A percentile compares a stretch with the other conserved stretches of the same genome.
phyloP scores from a whole-genome alignment of 1,140 invertebrate species.

The Drosophila littoralis region DNA sequence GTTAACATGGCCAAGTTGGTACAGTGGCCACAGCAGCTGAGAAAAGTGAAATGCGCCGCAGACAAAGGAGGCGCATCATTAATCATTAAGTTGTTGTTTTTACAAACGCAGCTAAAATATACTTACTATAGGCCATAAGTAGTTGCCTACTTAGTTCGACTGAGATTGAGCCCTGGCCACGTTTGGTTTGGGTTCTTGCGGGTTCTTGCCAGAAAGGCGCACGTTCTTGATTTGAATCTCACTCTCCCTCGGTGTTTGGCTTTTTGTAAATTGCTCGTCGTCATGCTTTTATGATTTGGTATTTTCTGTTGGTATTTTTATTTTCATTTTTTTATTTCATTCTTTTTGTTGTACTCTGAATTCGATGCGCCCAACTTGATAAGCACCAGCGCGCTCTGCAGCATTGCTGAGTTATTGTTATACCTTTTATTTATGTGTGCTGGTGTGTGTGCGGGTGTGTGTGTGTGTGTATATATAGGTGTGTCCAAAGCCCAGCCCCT shows the following conservation, averaged over 20 bases:
- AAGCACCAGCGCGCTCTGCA: constrained; percentile 57
- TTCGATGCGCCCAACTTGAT: constrained; percentile 80
- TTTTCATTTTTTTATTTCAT: constrained; percentile 15
- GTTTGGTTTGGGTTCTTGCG: constrained; percentile 24
- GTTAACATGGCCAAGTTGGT: constrained; percentile 9
- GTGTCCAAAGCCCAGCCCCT: constrained; percentile 54
- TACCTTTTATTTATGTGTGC: constrained; percentile 29
- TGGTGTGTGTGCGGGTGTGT: constrained; percentile 1
- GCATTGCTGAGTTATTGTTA: constrained; percentile 69
- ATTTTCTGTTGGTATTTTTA: constrained; percentile 55
- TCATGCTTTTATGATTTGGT: constrained; percentile 82
- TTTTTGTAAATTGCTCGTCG: constrained; percentile 78
- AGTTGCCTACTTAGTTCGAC: constrained; percentile 60
- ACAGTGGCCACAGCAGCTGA: constrained; percentile 1
- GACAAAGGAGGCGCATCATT: constrained; percentile 69
- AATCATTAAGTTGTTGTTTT: constrained; percentile 80
- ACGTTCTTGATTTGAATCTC: constrained; percentile 81
- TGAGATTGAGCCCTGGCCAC: constrained; percentile 22
- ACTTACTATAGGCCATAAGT: constrained; percentile 36
- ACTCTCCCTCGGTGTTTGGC: constrained; percentile 53
- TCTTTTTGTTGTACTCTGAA: constrained; percentile 54
- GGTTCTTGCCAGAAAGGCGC: constrained; percentile 36
- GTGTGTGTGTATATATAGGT: constrained; percentile 57
- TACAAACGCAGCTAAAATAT: constrained; percentile 53
- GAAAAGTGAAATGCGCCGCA: constrained; percentile 64